These are phyloP conservation scores for Ephestia elutella DNA, from an alignment of 1,140 invertebrate species.

Conservation along the genomic window DNA sequence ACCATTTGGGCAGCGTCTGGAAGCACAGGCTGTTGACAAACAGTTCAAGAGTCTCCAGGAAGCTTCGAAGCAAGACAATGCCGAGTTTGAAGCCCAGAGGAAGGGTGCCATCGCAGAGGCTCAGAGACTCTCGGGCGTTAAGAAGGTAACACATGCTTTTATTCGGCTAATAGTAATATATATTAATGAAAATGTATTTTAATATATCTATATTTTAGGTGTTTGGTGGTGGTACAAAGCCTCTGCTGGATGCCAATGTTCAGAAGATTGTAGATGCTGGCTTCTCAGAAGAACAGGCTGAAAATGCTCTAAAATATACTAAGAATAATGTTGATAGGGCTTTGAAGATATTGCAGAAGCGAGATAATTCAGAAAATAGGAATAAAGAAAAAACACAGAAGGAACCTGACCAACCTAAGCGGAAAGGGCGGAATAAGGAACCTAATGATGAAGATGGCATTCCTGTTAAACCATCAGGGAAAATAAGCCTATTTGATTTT, in stretches of 20 bases:
- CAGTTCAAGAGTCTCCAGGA: constrained; percentile 84
- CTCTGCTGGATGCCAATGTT: constrained; percentile 84
- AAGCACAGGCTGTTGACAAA: constrained; percentile 76
- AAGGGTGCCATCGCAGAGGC: constrained; percentile 91
- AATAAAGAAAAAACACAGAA: constrained; percentile 63
- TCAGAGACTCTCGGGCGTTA: constrained; percentile 83
- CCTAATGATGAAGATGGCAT: constrained; percentile 77
- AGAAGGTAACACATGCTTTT: constrained; percentile 74
- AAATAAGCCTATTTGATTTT: constrained; percentile 91
- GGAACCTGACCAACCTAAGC: constrained; percentile 54
- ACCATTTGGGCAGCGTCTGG: constrained; percentile 87
- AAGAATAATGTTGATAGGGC: constrained; percentile 85
- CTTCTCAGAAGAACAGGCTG: constrained; percentile 85
- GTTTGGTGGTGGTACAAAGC: constrained; percentile 83
- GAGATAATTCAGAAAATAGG: constrained; percentile 63
- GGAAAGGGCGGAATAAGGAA: constrained; percentile 73
- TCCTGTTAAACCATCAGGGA: constrained; percentile 84
- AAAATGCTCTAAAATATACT: constrained; percentile 80
- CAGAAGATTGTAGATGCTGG: constrained; percentile 88
- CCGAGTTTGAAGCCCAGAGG: constrained; percentile 89
- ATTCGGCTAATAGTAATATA: background rate
- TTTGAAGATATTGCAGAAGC: constrained; percentile 80
- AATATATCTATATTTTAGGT: constrained; percentile 29
- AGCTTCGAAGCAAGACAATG: constrained; percentile 77
- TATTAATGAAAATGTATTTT: background rate